Evolutionary conservation across 2,888 invertebrate genomes (phyloP).

Genomic region (Pseudococcus longispinus): DNA sequence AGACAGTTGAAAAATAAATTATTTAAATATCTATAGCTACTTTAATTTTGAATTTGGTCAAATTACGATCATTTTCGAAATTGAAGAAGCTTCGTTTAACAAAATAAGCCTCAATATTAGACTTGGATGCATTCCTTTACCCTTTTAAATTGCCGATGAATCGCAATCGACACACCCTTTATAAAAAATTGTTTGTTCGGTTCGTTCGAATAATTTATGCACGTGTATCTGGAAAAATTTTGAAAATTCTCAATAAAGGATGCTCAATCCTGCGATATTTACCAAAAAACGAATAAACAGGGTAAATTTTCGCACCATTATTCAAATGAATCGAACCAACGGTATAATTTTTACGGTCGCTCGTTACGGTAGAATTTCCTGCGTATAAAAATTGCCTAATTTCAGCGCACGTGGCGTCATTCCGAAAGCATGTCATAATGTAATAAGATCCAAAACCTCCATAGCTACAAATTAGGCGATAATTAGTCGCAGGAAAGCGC

Average conservation of each 20-base stretch:
- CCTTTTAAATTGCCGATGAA: background rate
- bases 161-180: background rate
- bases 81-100: too few species aligned
- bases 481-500: background rate
- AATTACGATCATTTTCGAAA: too few species aligned
- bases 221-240: background rate
- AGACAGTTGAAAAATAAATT: too few species aligned
- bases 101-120: too few species aligned
- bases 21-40: too few species aligned
- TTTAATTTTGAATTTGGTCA: too few species aligned
- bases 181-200: background rate
- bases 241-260: background rate
- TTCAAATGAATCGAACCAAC: slow-evolving; percentile 12
- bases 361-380: background rate
- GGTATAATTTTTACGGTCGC: background rate
- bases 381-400: slow-evolving; percentile 7
- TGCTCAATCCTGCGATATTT: background rate
- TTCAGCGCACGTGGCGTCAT: background rate
- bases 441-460: background rate
- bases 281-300: background rate
- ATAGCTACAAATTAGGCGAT: background rate
- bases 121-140: too few species aligned
- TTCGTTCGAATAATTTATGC: background rate
- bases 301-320: background rate
- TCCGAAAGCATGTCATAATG: background rate